Evolutionary conservation across 2,797 vertebrate genomes (phyloP), one percentile per base, ranked within the genome.

Genomic region (Gastrophryne carolinensis): DNA sequence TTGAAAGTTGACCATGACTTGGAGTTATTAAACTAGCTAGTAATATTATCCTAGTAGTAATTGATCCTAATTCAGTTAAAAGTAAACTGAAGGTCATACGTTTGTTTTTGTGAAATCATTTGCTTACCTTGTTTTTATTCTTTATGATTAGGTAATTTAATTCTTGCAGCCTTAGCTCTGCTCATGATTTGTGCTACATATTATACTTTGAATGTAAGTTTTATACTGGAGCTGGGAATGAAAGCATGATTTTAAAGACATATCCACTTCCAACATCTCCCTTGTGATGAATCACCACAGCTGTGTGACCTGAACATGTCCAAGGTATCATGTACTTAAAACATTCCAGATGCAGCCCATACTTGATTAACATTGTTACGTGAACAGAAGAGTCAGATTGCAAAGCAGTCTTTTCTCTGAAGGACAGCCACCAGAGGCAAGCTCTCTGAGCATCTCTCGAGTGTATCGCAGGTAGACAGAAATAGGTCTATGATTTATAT

Each of bases 401-500:
- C 23, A 50, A 30, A 50, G 37, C n/a, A 32, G 27, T 53, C 9
- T 54, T 75, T 62, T 49, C 63, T 69, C 57, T 56, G 19, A 75
- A 44, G 63, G 44, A 57, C 35, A 62, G 47, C 73, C 64, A 75
- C 64, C 73, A 69, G 63, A 75, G 72, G 63, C 72, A 67, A 75
- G 34, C 62, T 74, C 30, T 61, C 32, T 35, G 17, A 61, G 44
- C 35, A 34, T 41, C 64, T 75, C 65, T 34, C 73, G 13, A 39
- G 53, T 76, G 73, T 34, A 26, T 61, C 27, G 37, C 44, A 24
- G 11, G 27, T 49, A 70, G 73, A 76, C 73, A 69, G 66, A 70
- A 76, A 76, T 70, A 76, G 66, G 73, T 47, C 32, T 41, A 70
- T 76, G 73, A 76, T 76, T 76, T 70, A 76, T 70, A 76, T 68